Conservation (phyloP, 2,888 invertebrate genomes). For the Biston betularia region DNA sequence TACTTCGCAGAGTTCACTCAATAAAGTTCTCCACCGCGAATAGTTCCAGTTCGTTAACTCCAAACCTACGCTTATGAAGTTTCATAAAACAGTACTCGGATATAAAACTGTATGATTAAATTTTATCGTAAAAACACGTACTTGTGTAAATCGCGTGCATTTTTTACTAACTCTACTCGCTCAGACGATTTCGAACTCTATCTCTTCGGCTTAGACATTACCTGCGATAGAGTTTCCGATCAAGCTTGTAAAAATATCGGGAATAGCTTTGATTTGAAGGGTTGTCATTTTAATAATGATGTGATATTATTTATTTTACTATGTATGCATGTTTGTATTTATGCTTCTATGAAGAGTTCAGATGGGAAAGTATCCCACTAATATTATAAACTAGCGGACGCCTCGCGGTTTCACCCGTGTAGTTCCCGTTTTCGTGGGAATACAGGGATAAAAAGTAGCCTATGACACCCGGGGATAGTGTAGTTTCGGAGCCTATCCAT, state of each 20-base stretch:
- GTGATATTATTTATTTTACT: background rate
- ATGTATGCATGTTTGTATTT: background rate
- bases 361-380: no score
- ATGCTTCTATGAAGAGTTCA: background rate
- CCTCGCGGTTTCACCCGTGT: no score
- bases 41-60: conserved; percentile 33
- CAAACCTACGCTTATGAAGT: conserved; percentile 25
- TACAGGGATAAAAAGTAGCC: no score
- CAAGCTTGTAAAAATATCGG: conserved; percentile 2
- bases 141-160: conserved; percentile 35
- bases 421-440: no score
- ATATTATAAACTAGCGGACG: no score
- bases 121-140: conserved; percentile 35
- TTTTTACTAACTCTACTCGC: conserved; percentile 27
- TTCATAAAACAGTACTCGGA: conserved; percentile 28
- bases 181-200: conserved; percentile 14
- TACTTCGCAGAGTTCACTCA: background rate
- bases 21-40: conserved; percentile 9
- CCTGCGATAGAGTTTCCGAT: conserved; percentile 1
- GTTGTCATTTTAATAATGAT: conserved; percentile 12
- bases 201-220: background rate
- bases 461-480: no score
- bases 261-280: conserved; percentile 7
- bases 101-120: conserved; percentile 38
- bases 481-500: no score